Percentiles rank a stretch among this genome's conserved stretches.
Evolutionary conservation across 2,113 vertebrate genomes (phyloP).

Genomic region (Cryptotis parvus): DNA sequence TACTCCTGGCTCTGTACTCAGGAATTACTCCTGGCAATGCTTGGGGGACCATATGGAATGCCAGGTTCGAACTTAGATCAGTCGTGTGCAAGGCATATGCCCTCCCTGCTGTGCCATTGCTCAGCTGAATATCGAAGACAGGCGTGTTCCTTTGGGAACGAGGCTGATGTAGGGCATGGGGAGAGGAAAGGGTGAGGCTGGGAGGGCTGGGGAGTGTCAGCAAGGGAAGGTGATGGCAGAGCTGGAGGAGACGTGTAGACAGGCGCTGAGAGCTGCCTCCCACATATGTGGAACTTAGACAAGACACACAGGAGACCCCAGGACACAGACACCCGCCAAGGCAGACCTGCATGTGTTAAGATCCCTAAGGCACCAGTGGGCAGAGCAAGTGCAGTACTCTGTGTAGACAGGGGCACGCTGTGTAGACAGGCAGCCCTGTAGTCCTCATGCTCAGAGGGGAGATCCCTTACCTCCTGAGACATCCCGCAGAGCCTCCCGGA

Average conservation of each 20-base stretch:
- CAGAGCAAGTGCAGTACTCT: neutral
- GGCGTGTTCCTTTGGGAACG: no score
- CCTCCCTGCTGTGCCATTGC: no score
- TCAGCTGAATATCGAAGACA: neutral
- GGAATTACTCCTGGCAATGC: no score
- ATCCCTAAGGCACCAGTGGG: fast-evolving
- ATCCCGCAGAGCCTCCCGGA: no score
- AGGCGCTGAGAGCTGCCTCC: neutral
- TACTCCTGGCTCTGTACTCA: no score
- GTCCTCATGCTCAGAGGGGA: neutral
- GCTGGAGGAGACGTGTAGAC: neutral
- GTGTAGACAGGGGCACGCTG: no score
- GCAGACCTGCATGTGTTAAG: fast-evolving
- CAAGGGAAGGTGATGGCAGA: neutral
- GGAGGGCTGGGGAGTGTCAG: neutral
- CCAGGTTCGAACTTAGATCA: no score
- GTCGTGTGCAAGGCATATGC: no score
- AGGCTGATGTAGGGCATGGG: neutral
- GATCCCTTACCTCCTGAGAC: neutral
- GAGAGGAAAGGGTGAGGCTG: neutral
- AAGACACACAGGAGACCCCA: neutral
- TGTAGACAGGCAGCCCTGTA: neutral
- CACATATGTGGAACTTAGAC: neutral
- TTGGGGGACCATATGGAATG: no score
- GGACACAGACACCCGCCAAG: neutral